Base-by-base conservation (phyloP, 2,797 vertebrate species). In the Sebastes taczanowskii region DNA sequence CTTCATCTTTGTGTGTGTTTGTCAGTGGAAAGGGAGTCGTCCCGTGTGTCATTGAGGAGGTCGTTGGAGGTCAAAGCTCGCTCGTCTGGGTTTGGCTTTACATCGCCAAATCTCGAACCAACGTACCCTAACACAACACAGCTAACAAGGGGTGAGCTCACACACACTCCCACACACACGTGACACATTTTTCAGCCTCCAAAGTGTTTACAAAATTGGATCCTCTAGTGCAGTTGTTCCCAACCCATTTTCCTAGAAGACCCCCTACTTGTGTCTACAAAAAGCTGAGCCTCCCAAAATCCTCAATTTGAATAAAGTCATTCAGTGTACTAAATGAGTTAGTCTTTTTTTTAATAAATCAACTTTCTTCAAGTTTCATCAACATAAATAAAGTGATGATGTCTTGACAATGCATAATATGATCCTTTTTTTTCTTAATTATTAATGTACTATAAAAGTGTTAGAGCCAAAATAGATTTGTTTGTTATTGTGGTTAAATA, bases 21-120 rank as follows among this genome's bases (percentile, higher is more conserved):
- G 14, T 69, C 83, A 96, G 96, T 95, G 88, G 92, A 95, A 71
- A 92, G 94, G 78, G 94, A 92, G 86, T 77, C 84, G 0, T 95
- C 93, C 7, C 85, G 84, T 1, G 79, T 94, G 74, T 95, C 94
- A 22, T 53, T 91, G 69, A 93, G 84, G 88, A 95, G 92, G 72
- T 93, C 92, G 0, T 56, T 86, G 23, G 94, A 95, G 74, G 75
- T 94, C 52, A 94, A 82, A 42, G 42, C 79, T 52, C 81, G 71
- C 30, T 86, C 87, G 4, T 76, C 92, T 13, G 73, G 74, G 13
- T 80, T 81, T 2, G 62, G 62, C 30, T 49, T 78, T 11, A 35
- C 11, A 1, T 10, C 30, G 2, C 59, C 60, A 25, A 82, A n/a
- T 4, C 73, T 76, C 1, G 92, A 94, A 34, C 58, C 78, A 0